Conservation (phyloP, 2,888 invertebrate species). For the Drosophila robusta region DNA sequence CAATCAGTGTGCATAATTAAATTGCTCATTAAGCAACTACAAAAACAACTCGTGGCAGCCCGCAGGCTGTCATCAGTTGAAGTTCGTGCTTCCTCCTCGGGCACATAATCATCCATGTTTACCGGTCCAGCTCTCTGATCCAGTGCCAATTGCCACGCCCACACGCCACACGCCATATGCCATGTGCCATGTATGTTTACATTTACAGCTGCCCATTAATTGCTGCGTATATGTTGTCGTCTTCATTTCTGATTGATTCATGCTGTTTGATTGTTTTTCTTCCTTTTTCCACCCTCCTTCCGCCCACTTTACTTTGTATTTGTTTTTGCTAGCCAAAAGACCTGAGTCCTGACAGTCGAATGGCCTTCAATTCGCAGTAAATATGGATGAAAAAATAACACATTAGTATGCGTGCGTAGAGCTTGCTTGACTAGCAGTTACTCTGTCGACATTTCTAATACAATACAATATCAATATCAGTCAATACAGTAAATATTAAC, state of each 20-base stretch:
- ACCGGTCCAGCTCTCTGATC: conserved; percentile 6
- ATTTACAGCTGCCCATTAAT: conserved; percentile 48
- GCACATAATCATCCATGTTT: conserved; percentile 16
- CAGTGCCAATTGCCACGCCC: conserved; percentile 24
- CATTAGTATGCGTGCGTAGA: background rate
- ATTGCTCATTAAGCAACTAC: conserved; percentile 59
- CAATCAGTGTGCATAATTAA: conserved; percentile 76
- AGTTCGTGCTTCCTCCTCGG: background rate
- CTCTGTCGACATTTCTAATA: background rate
- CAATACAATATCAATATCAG: no score
- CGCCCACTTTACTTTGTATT: conserved; percentile 4
- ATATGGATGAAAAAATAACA: conserved; percentile 22
- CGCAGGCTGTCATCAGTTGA: conserved; percentile 21
- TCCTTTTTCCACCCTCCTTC: background rate
- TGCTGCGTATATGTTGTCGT: conserved; percentile 49
- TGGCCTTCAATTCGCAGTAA: conserved; percentile 16
- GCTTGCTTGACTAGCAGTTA: background rate
- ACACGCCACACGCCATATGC: conserved; percentile 12
- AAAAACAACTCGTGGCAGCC: background rate
- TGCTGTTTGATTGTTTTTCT: conserved; percentile 40
- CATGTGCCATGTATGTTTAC: conserved; percentile 38
- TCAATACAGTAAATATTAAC: no score
- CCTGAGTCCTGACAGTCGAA: conserved; percentile 6
- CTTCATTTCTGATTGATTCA: conserved; percentile 49
- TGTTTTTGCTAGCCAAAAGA: conserved; percentile 3